Conservation (phyloP, 2,113 vertebrate species). For the Taurulus bubalis region DNA sequence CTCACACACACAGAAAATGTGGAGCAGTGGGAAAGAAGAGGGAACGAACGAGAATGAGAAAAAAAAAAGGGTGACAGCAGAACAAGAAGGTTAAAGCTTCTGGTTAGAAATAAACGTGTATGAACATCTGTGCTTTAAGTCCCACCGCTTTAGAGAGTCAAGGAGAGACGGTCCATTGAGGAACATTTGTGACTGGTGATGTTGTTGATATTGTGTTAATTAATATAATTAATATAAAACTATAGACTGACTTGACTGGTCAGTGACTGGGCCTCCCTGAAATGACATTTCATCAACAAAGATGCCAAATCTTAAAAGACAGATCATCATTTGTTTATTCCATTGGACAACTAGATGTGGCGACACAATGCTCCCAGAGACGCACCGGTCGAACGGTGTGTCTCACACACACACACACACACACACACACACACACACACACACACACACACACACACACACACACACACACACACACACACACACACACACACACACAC, state of each 20-base stretch:
- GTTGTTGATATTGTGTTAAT: neutral
- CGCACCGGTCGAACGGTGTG: too few relatives aligned
- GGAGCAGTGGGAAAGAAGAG: too few relatives aligned
- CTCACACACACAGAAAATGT: neutral
- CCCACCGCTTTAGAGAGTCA: neutral
- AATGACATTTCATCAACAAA: neutral
- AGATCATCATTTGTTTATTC: neutral
- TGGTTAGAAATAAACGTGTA: neutral
- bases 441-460: too few relatives aligned
- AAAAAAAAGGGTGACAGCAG: neutral
- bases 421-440: too few relatives aligned
- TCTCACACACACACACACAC: too few relatives aligned
- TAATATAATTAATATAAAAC: too few relatives aligned
- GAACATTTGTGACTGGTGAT: neutral
- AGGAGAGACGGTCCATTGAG: neutral
- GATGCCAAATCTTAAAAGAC: neutral
- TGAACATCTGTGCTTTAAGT: neutral
- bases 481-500: too few relatives aligned
- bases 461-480: too few relatives aligned
- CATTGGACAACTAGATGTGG: neutral
- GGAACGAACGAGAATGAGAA: neutral
- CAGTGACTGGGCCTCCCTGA: neutral
- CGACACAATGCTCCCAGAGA: neutral
- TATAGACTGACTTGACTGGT: neutral
- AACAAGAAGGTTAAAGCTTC: neutral